phyloP scores from a whole-genome alignment of 2,113 vertebrate species.

The Girardinichthys multiradiatus region DNA sequence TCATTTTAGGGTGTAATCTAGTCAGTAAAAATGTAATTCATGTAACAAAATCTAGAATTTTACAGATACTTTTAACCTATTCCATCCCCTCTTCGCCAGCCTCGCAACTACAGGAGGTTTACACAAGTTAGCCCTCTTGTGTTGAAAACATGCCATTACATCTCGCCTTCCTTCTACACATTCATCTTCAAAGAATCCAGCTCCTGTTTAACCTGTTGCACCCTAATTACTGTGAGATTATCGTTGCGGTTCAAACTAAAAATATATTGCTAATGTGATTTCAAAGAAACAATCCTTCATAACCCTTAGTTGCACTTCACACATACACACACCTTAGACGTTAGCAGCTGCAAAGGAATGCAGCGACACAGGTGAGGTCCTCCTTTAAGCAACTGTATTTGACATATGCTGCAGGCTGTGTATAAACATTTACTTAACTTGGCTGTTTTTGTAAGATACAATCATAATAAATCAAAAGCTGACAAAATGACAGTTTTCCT shows the following conservation, averaged over 20 bases:
- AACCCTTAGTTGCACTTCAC: slow-evolving; percentile 3
- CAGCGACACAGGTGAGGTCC: slow-evolving; percentile 42
- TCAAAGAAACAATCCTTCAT: background rate
- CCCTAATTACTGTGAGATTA: background rate
- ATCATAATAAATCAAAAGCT: background rate
- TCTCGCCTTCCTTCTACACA: background rate
- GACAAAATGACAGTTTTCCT: background rate
- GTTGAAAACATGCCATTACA: slow-evolving; percentile 28
- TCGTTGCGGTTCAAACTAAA: background rate
- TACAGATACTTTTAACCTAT: background rate
- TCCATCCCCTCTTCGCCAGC: background rate
- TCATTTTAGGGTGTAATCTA: background rate
- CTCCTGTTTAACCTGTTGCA: background rate
- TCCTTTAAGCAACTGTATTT: slow-evolving; percentile 34
- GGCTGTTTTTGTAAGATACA: background rate
- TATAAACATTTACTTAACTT: background rate
- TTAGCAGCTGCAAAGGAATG: slow-evolving; percentile 52
- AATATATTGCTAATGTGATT: background rate
- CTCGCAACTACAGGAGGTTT: background rate
- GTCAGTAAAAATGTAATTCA: background rate
- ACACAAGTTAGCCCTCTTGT: slow-evolving; percentile 37
- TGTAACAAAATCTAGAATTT: background rate
- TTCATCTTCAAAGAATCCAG: background rate
- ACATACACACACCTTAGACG: slow-evolving; percentile 33
- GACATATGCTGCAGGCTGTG: background rate